phyloP scores from a whole-genome alignment of 23 tunicate species.

The Diplosoma virens region DNA sequence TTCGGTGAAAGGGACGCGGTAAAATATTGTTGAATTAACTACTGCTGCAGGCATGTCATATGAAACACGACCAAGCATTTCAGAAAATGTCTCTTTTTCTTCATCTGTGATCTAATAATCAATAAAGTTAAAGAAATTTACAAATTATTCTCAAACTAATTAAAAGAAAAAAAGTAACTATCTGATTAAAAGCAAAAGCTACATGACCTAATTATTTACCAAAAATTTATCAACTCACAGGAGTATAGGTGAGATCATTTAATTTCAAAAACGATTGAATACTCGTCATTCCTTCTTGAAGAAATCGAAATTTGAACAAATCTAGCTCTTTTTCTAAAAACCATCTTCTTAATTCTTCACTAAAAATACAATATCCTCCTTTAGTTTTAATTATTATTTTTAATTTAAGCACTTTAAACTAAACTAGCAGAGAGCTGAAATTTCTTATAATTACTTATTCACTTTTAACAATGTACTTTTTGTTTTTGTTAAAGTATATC shows the following conservation, averaged over 20 bases:
- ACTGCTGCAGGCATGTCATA: slow-evolving; percentile 45
- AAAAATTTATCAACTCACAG: slow-evolving; percentile 46
- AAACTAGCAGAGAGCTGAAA: too few relatives aligned
- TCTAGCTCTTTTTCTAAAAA: slow-evolving; percentile 91
- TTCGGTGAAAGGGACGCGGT: slow-evolving; percentile 83
- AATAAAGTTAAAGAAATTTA: not conserved
- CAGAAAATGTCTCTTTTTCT: slow-evolving; percentile 43
- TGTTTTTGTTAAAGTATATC: too few relatives aligned
- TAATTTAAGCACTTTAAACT: too few relatives aligned
- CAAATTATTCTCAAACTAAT: not conserved
- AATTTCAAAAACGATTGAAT: slow-evolving; percentile 39
- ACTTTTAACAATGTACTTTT: too few relatives aligned
- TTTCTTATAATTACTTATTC: too few relatives aligned
- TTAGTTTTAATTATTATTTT: too few relatives aligned
- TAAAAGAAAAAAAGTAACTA: not conserved
- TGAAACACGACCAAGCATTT: slow-evolving; percentile 35
- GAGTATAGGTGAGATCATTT: slow-evolving; percentile 69
- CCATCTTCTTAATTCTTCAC: slow-evolving; percentile 89
- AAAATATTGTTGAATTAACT: slow-evolving; percentile 52
- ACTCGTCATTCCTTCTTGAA: slow-evolving; percentile 53
- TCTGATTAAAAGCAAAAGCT: not conserved
- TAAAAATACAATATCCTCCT: too few relatives aligned
- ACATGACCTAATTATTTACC: too few relatives aligned
- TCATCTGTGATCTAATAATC: slow-evolving; percentile 58
- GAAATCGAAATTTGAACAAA: slow-evolving; percentile 79